These are phyloP conservation scores for Miniopterus natalensis DNA, from an alignment of 2,113 vertebrate genomes.

Conservation along the genomic window DNA sequence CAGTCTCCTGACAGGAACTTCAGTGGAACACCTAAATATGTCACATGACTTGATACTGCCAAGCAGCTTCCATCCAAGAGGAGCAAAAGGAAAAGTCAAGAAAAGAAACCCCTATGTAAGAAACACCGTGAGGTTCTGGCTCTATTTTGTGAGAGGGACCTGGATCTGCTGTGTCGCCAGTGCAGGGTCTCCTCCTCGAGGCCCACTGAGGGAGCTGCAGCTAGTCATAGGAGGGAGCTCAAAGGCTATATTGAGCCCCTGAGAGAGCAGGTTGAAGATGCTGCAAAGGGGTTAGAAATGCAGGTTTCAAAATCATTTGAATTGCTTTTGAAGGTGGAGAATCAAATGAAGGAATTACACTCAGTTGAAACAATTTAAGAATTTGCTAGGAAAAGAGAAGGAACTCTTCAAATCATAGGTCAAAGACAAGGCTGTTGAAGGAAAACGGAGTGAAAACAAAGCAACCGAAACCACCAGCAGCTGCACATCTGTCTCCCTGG, in stretches of 20 bases:
- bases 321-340: not conserved
- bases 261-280: not conserved
- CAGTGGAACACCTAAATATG: not conserved
- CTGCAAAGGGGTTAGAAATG: not conserved
- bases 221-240: not conserved
- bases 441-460: not conserved
- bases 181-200: not conserved
- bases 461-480: not conserved
- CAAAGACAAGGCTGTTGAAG: not conserved
- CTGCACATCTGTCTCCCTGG: not conserved
- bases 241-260: not conserved
- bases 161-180: slow-evolving; percentile 44
- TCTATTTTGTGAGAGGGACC: not conserved
- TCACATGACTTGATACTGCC: not conserved
- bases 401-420: not conserved
- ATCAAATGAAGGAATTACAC: not conserved
- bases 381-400: not conserved
- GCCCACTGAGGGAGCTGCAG: not conserved
- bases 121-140: not conserved
- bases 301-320: not conserved
- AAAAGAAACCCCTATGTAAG: not conserved
- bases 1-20: not conserved
- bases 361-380: not conserved
- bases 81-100: not conserved
- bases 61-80: not conserved